Base-by-base conservation (phyloP, 2,113 vertebrate species). In the Dendrocopos noguchii region DNA sequence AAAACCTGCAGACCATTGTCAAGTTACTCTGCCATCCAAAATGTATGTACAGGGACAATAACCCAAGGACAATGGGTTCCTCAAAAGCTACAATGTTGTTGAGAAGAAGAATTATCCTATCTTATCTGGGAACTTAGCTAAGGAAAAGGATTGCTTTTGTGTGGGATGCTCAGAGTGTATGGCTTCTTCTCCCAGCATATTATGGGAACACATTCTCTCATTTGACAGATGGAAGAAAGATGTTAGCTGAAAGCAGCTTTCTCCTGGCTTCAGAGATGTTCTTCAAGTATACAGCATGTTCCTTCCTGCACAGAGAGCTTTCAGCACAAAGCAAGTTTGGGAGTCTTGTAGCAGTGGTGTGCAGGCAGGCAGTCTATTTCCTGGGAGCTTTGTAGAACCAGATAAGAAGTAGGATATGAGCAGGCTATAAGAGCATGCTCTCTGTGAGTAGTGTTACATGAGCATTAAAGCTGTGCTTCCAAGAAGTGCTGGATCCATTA, bases 161-260 rank as follows among this genome's bases (percentile, higher is more conserved):
- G 93, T 80, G 61, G 83, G 85, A 75, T 95, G 93, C 53, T 86
- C 73, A 75, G 50, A 25, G 42, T 88, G 33, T 68, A 91, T 80
- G 85, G 79, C 76, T 93, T 5, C 68, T 95, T 94, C 85, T 95
- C 36, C 53, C 12, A 20, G 66, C 10, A 0, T 65, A 50, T 90
- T 90, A 84, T 39, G 68, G 76, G 92, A 95, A 95, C 90, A 88
- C 72, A 83, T 93, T 94, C 67, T 87, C 64, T 82, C 76, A n/a
- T 93, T 50, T 93, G 92, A 95, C 95, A 96, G 95, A 95, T 94
- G 92, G 95, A 74, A 93, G 74, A 82, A 84, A 76, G 88, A 93
- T 86, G 80, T 88, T 84, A 80, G 47, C 88, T 86, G 88, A 93
- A 87, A 93, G 88, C 86, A 86, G 76, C 65, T 80, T 96, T 95